Evolutionary conservation across 1,140 invertebrate species (phyloP).

Genomic region (Danaus melanippus): DNA sequence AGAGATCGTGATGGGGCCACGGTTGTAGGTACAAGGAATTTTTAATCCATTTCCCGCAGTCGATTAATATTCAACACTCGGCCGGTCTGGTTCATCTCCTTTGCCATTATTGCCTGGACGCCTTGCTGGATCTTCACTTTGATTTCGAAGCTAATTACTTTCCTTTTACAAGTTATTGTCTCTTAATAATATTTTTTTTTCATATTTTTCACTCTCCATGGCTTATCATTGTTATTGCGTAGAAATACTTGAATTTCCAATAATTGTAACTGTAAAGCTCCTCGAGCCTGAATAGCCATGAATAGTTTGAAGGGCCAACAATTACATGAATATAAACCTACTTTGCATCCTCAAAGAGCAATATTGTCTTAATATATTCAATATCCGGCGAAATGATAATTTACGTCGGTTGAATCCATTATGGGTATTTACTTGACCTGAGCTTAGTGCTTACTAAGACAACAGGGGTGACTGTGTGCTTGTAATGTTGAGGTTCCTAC

Average conservation of each 20-base stretch:
- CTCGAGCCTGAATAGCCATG: too few relatives aligned
- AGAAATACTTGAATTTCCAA: too few relatives aligned
- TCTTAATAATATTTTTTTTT: constrained; percentile 1
- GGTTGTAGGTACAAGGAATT: constrained; percentile 64
- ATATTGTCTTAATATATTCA: constrained; percentile 70
- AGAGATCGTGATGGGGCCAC: constrained; percentile 56
- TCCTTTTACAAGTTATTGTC: constrained; percentile 31
- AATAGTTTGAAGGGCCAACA: constrained; percentile 19
- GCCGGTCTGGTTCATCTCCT: constrained; percentile 70
- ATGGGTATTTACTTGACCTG: constrained; percentile 70
- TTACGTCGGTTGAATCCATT: constrained; percentile 66
- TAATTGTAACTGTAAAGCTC: too few relatives aligned
- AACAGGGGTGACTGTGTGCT: constrained; percentile 62
- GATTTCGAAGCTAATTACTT: constrained; percentile 66
- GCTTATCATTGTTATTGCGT: too few relatives aligned
- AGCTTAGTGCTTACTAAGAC: constrained; percentile 69
- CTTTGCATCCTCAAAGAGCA: constrained; percentile 52
- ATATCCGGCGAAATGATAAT: constrained; percentile 69
- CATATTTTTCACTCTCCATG: background rate
- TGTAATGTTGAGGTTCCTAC: constrained; percentile 26
- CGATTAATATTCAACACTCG: constrained; percentile 68
- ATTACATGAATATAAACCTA: constrained; percentile 51
- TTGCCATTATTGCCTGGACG: constrained; percentile 60
- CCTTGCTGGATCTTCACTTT: constrained; percentile 45
- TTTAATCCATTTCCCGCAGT: constrained; percentile 68